Evolutionary conservation across 2,113 vertebrate genomes (phyloP).

Genomic region (Gavia stellata): DNA sequence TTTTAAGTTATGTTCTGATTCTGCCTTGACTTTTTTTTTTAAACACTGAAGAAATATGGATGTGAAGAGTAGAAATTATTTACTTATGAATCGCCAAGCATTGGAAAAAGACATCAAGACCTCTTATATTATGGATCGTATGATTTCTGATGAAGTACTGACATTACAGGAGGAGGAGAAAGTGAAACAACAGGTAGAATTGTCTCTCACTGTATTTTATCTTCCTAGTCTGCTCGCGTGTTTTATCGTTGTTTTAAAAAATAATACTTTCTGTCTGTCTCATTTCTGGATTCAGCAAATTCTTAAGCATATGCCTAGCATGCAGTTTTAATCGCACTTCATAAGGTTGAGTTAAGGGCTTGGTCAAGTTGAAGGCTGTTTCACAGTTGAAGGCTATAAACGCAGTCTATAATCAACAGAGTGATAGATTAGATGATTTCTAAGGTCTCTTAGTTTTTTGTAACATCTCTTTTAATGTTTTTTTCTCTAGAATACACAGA

Average conservation of each 20-base stretch:
- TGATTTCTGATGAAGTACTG: conserved; percentile 87
- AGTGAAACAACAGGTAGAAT: conserved; percentile 80
- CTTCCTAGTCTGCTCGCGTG: not conserved
- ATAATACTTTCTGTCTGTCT: not conserved
- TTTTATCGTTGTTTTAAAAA: not conserved
- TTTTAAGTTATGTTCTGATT: not conserved
- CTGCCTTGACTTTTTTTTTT: not conserved
- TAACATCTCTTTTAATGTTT: not conserved
- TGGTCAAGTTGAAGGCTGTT: not conserved
- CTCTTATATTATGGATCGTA: conserved; percentile 88
- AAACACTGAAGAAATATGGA: conserved; percentile 74
- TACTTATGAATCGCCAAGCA: conserved; percentile 77
- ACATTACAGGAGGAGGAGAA: conserved; percentile 83
- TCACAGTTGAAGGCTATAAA: not conserved
- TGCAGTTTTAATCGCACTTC: not conserved
- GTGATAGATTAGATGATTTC: not conserved
- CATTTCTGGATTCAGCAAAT: not conserved
- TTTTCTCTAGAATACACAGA: conserved; percentile 76
- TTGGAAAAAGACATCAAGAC: conserved; percentile 91
- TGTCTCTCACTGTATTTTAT: not conserved
- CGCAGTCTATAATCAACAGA: not conserved
- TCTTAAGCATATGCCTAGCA: not conserved
- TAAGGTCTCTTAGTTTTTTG: not conserved
- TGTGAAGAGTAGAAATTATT: conserved; percentile 80
- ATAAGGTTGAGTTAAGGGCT: not conserved